Evolutionary conservation across 2,888 invertebrate genomes (phyloP), one percentile per base, ranked within the genome.

Genomic region (Belgica antarctica): DNA sequence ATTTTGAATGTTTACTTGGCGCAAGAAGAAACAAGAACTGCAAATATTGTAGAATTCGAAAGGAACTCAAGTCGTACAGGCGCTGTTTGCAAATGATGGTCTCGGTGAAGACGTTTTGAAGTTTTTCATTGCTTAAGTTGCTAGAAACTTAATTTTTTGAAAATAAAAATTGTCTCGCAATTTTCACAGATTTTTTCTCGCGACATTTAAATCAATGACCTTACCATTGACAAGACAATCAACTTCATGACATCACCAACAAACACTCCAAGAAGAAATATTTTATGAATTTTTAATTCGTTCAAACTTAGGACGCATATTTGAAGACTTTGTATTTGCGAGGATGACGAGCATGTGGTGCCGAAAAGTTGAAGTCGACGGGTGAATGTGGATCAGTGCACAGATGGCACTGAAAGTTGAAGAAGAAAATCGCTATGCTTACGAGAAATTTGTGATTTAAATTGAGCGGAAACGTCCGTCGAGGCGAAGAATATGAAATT

Each of bases 401-500:
- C 52, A 52, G 52, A 52, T 52, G 52, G 52, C 52, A 52, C 5
- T 8, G 34, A 31, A 31, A 31, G 12, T 31, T 31, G 34, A 31
- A 31, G n/a, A 41, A 41, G 41, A 52, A 52, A 22, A 5, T 52
- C 52, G 22, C 15, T 41, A 15, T n/a, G n/a, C n/a, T 2, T n/a
- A 41, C 15, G 41, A 41, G 15, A 52, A 7, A 17, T 52, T 52
- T 52, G 52, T 22, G 22, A 19, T 22, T 52, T 17, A 52, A 52
- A 52, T 52, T 22, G 52, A 19, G 19, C 52, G 52, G 52, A 52
- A 52, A 52, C n/a, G 52, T 17, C 52, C 22, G 22, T 52, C 52
- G 52, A 41, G 41, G 46, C 15, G 46, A 46, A 15, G 12, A 15
- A 46, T n/a, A 46, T 46, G 15, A 31, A 31, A 46, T 46, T 46